Base-by-base conservation (phyloP, 2,888 invertebrate species). In the Ophion costatus region DNA sequence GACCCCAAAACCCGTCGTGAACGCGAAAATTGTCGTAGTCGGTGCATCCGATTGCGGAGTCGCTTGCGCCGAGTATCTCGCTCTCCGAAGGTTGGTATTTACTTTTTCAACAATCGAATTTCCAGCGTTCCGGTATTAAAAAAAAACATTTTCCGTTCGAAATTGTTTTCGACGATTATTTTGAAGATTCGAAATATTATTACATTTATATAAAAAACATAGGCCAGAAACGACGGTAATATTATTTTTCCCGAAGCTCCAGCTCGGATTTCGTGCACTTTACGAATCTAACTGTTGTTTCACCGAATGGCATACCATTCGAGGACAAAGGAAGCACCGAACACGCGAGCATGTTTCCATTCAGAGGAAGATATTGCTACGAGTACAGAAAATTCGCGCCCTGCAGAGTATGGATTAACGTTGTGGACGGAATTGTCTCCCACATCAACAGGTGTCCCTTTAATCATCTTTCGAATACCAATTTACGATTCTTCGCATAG, bases 271-370 rank as follows among this genome's bases (percentile, higher is more conserved):
- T 96, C 90, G 91, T 96, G 56, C 95, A 95, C 0, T 97, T 96
- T 92, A 95, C 95, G 78, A 97, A 97, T 90, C 91, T 97, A 22
- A 96, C 96, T 0, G 91, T 97, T 67, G 94, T 97, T 2, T 96
- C 96, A 0, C 95, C 95, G 2, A 95, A 96, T 89, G 97, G 97
- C 0, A 89, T 96, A 66, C 96, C 95, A 0, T 95, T 95, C 45
- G 94, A 94, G 76, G 89, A 94, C 11, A 92, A 92, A 22, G 94
- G 94, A 0, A 94, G 94, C 0, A 94, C 94, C 38, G 93, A 93
- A 0, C 86, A 90, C 14, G 87, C 88, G 51, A 84, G 87, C 14
- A 95, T 96, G 90, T 93, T 95, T 24, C 95, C 95, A 0, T 94
- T 94, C 61, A 94, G 94, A 33, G 95, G 95, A 0, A 94, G 94